Conservation (phyloP, 2,888 invertebrate genomes). For the Andrena minutula region DNA sequence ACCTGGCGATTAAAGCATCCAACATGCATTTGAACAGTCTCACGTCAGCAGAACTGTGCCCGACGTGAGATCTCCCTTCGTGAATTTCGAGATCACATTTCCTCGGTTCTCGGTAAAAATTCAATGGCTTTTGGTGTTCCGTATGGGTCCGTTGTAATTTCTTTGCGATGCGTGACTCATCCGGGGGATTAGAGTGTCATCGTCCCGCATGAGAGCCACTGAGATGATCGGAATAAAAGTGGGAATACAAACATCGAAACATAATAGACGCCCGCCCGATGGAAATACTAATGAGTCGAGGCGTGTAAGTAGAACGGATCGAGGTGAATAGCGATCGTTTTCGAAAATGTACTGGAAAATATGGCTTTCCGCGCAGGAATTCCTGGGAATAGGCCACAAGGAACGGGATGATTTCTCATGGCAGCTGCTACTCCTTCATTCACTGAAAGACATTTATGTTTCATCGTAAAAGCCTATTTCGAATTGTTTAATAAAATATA, state of each 20-base stretch:
- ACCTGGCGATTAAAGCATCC: conserved; percentile 43
- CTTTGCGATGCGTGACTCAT: neutral
- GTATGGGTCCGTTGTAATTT: neutral
- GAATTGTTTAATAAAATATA: too few relatives aligned
- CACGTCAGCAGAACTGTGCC: neutral
- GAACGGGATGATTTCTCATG: neutral
- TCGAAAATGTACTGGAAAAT: conserved; percentile 58
- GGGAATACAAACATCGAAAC: conserved; percentile 80
- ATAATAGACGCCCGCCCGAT: conserved; percentile 79
- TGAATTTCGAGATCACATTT: neutral
- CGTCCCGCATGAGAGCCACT: conserved; percentile 74
- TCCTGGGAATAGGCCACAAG: neutral
- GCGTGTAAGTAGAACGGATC: conserved; percentile 88
- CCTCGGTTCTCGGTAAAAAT: neutral
- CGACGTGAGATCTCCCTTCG: neutral
- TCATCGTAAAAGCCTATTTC: too few relatives aligned
- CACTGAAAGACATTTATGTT: too few relatives aligned
- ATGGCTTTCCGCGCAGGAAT: conserved; percentile 23
- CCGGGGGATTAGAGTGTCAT: neutral
- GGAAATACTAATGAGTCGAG: conserved; percentile 81
- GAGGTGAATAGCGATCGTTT: conserved; percentile 66
- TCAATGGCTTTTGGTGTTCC: neutral
- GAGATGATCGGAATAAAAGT: conserved; percentile 80
- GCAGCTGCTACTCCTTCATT: too few relatives aligned
- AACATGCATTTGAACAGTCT: neutral